Evolutionary conservation across 2,888 invertebrate genomes (phyloP), one percentile per base, ranked within the genome.

Genomic region (Leuctra nigra): DNA sequence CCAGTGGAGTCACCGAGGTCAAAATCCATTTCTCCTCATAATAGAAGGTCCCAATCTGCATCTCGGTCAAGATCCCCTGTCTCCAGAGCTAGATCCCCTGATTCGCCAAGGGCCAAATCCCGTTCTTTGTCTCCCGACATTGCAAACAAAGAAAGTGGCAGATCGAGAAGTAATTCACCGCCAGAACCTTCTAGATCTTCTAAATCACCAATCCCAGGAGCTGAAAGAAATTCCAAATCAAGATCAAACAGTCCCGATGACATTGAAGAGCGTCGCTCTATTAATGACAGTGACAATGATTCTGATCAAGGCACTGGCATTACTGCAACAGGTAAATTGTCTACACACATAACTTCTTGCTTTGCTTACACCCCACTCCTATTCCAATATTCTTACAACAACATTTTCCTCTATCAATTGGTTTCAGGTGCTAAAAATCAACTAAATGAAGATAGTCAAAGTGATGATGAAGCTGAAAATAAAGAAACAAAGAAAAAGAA

Each of bases 391-490:
- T n/a, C n/a, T n/a, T n/a, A n/a, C n/a, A n/a, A n/a, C n/a, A n/a
- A n/a, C n/a, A n/a, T n/a, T n/a, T n/a, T n/a, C n/a, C n/a, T n/a
- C n/a, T n/a, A n/a, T n/a, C n/a, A n/a, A n/a, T n/a, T n/a, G n/a
- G n/a, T n/a, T n/a, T n/a, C n/a, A n/a, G 29, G 29, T 29, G 29
- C 6, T 29, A 29, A 11, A 29, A 29, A 29, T 7, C 7, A 7
- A 29, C 11, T 11, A 29, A 29, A 29, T 6, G 11, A 29, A 29
- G 29, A 29, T 11, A 11, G 7, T 7, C 7, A 29, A 29, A 22
- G 55, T 57, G 58, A 33, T 54, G 63, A 59, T 63, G 29, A 68
- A 57, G 53, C 82, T 0, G 83, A 83, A 59, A 77, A 60, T 48
- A n/a, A 69, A 66, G 58, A 66, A 63, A 59, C 61, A 13, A 59